Evolutionary conservation across 2,888 invertebrate species (phyloP).

Genomic region (Tineola bisselliella): DNA sequence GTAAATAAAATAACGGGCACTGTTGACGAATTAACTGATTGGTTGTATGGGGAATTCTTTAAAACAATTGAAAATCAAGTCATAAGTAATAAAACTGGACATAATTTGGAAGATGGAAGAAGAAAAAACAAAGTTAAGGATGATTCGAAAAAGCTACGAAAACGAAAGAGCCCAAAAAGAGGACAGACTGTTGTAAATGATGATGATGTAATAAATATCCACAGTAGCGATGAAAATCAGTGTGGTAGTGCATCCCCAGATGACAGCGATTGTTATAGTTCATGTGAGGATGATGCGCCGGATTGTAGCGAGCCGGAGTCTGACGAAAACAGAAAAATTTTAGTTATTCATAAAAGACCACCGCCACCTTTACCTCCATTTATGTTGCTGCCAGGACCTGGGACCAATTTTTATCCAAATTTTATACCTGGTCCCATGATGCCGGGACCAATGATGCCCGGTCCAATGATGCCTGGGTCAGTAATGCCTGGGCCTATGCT

Average conservation of each 20-base stretch:
- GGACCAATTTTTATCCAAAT: constrained; percentile 47
- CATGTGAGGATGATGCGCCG: constrained; percentile 28
- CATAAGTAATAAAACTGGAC: constrained; percentile 39
- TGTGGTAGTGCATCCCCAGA: constrained; percentile 35
- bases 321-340: constrained; percentile 42
- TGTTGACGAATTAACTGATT: constrained; percentile 43
- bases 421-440: constrained; percentile 39
- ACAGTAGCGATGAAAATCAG: constrained; percentile 33
- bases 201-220: constrained; percentile 26
- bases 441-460: constrained; percentile 37
- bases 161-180: constrained; percentile 26
- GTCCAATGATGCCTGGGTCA: constrained; percentile 35
- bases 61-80: constrained; percentile 56
- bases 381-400: constrained; percentile 42
- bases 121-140: constrained; percentile 26
- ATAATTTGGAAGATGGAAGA: constrained; percentile 24
- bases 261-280: no score
- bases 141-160: constrained; percentile 19
- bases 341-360: constrained; percentile 45
- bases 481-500: constrained; percentile 8
- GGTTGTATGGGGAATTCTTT: constrained; percentile 59
- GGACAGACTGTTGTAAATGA: constrained; percentile 13
- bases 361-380: constrained; percentile 50
- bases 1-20: constrained; percentile 18
- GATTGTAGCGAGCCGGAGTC: neutral